Evolutionary conservation across 2,113 vertebrate species (phyloP), one percentile per base, ranked within the genome.

Genomic region (Poicephalus meyeri): DNA sequence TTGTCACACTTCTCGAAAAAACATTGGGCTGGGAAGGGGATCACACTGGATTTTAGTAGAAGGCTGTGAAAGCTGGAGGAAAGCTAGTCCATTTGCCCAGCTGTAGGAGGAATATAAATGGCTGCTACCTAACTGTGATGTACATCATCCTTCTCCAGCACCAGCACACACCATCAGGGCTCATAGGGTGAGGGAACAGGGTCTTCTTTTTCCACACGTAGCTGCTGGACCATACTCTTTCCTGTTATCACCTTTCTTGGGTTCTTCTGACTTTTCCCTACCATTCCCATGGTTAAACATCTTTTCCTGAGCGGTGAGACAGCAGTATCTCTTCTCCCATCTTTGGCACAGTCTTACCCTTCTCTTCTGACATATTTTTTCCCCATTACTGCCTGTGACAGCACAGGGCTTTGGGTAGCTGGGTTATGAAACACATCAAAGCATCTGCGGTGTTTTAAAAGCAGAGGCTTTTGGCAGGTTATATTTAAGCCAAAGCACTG

Each of bases 11-110:
- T 69, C 88, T 21, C 4, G 41, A 86, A 97, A 91, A 81, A 76
- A 9, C 64, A 88, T 92, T 93, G 61, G 74, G 68, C 42, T 64
- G 35, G 72, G 10, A 2, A 37, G 35, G 19, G 37, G n/a, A 37
- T 92, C 79, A 72, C 11, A 20, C 33, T 90, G 58, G 47, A 63
- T 94, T 97, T 96, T 94, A 94, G 64, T 68, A 70, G 87, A 46
- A 94, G 50, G 68, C 69, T 68, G 60, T 3, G 14, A 96, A 89
- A 90, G 50, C 53, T 72, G 33, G 61, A 80, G 87, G 81, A 93
- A 94, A 68, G 64, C 26, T 86, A 91, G 52, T 71, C 35, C 20
- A 61, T 95, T 93, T 93, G 58, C 39, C 63, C 50, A 80, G 3
- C 9, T 79, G 39, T 68, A 71, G 80, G 90, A 94, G 56, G 78